Conservation (phyloP, 2,888 invertebrate genomes). For the Thymelicus lineola region DNA sequence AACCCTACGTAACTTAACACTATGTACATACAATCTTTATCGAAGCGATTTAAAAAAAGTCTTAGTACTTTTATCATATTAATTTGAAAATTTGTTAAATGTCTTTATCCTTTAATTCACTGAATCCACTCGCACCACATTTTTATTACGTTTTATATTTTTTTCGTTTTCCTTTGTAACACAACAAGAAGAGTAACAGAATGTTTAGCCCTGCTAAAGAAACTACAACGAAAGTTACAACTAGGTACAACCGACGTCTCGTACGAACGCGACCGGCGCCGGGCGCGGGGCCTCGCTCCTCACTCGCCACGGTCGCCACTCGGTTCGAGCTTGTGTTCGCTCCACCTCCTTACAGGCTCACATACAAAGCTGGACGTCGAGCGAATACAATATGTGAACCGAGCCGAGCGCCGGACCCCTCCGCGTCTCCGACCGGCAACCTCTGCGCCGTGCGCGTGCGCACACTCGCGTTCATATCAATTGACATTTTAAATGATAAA, state of each 20-base stretch:
- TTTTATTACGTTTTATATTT: constrained; percentile 55
- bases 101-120: constrained; percentile 80
- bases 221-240: constrained; percentile 72
- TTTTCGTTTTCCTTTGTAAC: constrained; percentile 64
- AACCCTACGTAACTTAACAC: constrained; percentile 72
- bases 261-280: constrained; percentile 51
- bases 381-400: constrained; percentile 25
- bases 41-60: constrained; percentile 82
- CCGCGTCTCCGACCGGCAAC: too few relatives aligned
- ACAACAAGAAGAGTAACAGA: constrained; percentile 74
- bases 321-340: too few relatives aligned
- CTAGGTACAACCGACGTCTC: constrained; percentile 72
- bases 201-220: constrained; percentile 71
- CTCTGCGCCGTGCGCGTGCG: too few relatives aligned
- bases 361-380: background rate
- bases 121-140: constrained; percentile 80
- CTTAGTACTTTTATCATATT: constrained; percentile 82
- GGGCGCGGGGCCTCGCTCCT: too few relatives aligned
- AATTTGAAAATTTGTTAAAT: constrained; percentile 85
- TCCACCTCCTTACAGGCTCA: background rate
- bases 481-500: constrained; percentile 73
- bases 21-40: constrained; percentile 82
- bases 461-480: constrained; percentile 61
- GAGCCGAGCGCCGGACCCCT: background rate
- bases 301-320: too few relatives aligned